A percentile compares a stretch with the other conserved stretches of the same genome.
Conservation (phyloP, 2,797 vertebrate species). For the Thamnophis elegans region DNA sequence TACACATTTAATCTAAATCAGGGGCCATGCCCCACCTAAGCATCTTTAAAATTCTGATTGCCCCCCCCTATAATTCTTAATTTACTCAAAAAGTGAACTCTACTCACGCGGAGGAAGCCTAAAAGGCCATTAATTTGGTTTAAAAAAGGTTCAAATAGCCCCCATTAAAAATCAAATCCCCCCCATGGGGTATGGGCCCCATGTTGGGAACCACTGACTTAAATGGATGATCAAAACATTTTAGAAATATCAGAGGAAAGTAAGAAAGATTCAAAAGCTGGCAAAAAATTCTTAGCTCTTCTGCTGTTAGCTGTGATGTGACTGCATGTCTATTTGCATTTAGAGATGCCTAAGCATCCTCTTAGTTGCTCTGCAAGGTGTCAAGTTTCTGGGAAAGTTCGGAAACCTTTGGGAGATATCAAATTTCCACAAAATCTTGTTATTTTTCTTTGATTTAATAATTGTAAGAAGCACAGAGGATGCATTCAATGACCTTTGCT, state of each 20-base stretch:
- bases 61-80: too few species aligned
- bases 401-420: background rate
- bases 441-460: background rate
- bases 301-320: background rate
- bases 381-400: background rate
- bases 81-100: too few species aligned
- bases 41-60: too few species aligned
- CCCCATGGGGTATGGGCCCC: too few species aligned
- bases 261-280: background rate
- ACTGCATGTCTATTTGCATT: background rate
- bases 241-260: background rate
- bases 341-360: background rate
- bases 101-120: too few species aligned
- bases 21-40: too few species aligned
- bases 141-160: too few species aligned
- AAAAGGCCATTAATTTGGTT: too few species aligned
- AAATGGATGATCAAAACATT: background rate
- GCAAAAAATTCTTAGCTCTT: background rate
- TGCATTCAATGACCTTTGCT: background rate
- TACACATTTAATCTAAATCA: conserved; percentile 9
- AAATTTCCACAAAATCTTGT: background rate
- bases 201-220: too few species aligned
- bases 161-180: too few species aligned
- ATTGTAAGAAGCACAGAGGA: background rate
- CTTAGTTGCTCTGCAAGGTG: background rate